These are phyloP conservation scores for Cherax destructor DNA, from an alignment of 1,140 invertebrate genomes.

Conservation along the genomic window DNA sequence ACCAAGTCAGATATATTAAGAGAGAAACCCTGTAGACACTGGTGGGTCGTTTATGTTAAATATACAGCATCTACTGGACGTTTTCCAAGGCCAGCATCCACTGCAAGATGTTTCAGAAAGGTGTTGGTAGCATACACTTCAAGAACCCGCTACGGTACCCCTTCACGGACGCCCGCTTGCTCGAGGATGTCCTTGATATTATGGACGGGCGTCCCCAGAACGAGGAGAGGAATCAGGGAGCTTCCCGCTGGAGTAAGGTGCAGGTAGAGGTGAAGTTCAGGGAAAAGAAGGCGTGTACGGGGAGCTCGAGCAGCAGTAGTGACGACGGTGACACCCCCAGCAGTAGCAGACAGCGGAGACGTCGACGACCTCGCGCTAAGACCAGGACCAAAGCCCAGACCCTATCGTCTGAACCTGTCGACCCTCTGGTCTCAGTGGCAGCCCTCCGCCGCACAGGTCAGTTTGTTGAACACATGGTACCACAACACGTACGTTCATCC, in stretches of 20 bases:
- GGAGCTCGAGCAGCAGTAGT: background rate
- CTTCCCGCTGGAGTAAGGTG: background rate
- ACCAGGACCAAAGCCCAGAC: background rate
- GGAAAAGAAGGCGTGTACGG: background rate
- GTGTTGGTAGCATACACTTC: constrained; percentile 60
- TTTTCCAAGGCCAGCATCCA: background rate
- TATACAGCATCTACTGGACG: background rate
- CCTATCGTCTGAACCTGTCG: background rate
- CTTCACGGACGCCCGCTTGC: constrained; percentile 56
- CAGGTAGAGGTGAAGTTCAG: background rate
- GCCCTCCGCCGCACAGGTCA: background rate
- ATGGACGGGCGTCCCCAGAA: background rate
- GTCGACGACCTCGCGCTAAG: background rate
- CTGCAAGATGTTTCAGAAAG: constrained; percentile 33
- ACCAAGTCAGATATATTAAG: background rate
- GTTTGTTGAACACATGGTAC: background rate
- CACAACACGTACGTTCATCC: background rate
- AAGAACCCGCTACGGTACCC: constrained; percentile 47
- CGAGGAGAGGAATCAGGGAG: background rate
- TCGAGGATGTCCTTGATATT: constrained; percentile 43
- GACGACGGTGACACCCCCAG: background rate
- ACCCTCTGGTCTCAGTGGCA: background rate
- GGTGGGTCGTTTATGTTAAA: background rate
- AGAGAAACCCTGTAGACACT: background rate
- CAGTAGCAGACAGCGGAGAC: background rate